These are phyloP conservation scores for Meta bourneti DNA, from an alignment of 2,888 invertebrate species.

Conservation along the genomic window DNA sequence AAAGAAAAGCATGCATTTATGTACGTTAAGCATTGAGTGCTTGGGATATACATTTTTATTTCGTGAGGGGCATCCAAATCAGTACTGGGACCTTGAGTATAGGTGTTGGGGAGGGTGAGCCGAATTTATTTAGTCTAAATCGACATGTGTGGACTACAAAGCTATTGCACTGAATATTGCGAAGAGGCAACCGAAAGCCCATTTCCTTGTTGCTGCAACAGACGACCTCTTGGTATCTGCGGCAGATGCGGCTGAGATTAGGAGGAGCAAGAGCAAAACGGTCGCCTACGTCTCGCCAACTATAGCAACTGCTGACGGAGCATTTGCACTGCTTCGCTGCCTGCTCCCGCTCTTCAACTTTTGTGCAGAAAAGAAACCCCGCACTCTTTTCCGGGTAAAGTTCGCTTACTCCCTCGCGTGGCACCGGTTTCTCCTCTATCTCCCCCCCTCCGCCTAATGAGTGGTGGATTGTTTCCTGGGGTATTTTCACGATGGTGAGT, in stretches of 20 bases:
- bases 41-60: no score
- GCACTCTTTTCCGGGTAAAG: background rate
- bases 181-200: no score
- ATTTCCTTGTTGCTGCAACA: no score
- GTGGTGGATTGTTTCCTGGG: background rate
- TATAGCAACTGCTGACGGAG: conserved; percentile 75
- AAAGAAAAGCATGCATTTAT: no score
- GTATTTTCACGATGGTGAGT: background rate
- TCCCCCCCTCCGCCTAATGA: background rate
- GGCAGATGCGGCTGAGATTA: background rate
- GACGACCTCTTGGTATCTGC: background rate
- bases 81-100: no score
- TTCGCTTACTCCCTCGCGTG: background rate
- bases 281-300: conserved; percentile 72
- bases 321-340: conserved; percentile 48
- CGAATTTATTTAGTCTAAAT: no score
- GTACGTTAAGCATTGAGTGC: no score
- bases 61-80: no score
- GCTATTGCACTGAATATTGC: no score
- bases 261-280: background rate
- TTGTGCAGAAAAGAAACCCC: background rate
- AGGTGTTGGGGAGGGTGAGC: no score
- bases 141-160: no score
- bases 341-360: background rate
- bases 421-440: background rate